Conservation (phyloP, 30 jellyfish, hydroid and myxozoan genomes). For the Turritopsis rubra region DNA sequence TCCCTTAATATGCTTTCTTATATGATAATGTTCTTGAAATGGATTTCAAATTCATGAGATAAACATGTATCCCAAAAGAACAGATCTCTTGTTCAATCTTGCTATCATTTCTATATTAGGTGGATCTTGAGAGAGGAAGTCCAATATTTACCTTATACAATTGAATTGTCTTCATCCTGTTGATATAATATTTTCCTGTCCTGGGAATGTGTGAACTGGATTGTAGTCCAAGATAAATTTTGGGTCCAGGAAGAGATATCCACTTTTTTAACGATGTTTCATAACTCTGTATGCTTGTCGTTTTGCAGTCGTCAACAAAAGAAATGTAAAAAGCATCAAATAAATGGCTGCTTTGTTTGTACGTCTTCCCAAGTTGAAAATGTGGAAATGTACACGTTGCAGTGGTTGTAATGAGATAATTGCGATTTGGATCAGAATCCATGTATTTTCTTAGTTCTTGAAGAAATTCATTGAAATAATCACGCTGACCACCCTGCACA, state of each 20-base stretch:
- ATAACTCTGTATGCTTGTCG: not conserved
- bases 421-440: slow-evolving; percentile 1
- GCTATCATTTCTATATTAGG: no score
- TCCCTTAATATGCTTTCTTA: no score
- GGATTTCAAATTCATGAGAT: not conserved
- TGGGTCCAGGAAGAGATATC: slow-evolving; percentile 10
- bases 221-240: not conserved
- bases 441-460: slow-evolving; percentile 12
- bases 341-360: not conserved
- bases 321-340: slow-evolving; percentile 20
- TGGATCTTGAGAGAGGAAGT: no score
- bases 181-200: not conserved
- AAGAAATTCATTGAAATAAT: slow-evolving; percentile 15
- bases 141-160: not conserved
- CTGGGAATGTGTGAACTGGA: not conserved
- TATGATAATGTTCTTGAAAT: not conserved
- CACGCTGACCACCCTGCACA: not conserved
- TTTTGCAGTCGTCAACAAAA: slow-evolving; percentile 21
- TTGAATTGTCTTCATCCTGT: not conserved
- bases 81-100: no score
- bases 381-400: slow-evolving; percentile 11
- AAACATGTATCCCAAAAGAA: not conserved
- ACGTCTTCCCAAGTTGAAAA: slow-evolving; percentile 10
- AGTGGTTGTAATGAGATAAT: slow-evolving; percentile 21
- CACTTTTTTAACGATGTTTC: not conserved